These are phyloP conservation scores for Drepana falcataria DNA, from an alignment of 2,888 invertebrate species.

Conservation along the genomic window DNA sequence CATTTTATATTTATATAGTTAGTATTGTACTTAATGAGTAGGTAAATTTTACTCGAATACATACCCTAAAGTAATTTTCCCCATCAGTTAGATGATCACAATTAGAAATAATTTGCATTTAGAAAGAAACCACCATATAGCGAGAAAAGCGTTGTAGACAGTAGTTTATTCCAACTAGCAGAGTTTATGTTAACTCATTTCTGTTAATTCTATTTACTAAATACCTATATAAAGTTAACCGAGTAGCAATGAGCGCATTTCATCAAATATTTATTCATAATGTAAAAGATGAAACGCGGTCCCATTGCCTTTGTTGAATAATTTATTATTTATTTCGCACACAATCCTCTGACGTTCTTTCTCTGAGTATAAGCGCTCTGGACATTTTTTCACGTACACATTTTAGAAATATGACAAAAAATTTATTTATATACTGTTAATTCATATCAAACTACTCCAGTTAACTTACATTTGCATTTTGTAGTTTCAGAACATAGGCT, in stretches of 20 bases:
- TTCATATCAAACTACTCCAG: too few relatives aligned
- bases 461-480: too few relatives aligned
- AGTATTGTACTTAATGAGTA: too few relatives aligned
- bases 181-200: not conserved
- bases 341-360: slow-evolving; percentile 39
- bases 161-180: too few relatives aligned
- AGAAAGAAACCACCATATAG: too few relatives aligned
- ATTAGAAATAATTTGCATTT: too few relatives aligned
- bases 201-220: slow-evolving; percentile 27
- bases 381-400: slow-evolving; percentile 43
- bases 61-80: too few relatives aligned
- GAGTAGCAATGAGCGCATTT: slow-evolving; percentile 27
- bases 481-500: too few relatives aligned
- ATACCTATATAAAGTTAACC: slow-evolving; percentile 51
- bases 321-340: slow-evolving; percentile 63
- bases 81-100: too few relatives aligned
- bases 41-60: too few relatives aligned
- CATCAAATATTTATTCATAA: slow-evolving; percentile 54
- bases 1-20: too few relatives aligned
- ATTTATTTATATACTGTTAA: slow-evolving; percentile 2
- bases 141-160: slow-evolving; percentile 1
- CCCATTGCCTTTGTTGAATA: slow-evolving; percentile 62
- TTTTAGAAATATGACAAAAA: slow-evolving; percentile 21
- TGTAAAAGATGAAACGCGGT: slow-evolving; percentile 61
- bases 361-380: slow-evolving; percentile 36